Evolutionary conservation across 2,113 vertebrate genomes (phyloP), one percentile per base, ranked within the genome.

Genomic region (Paradoxurus hermaphroditus): DNA sequence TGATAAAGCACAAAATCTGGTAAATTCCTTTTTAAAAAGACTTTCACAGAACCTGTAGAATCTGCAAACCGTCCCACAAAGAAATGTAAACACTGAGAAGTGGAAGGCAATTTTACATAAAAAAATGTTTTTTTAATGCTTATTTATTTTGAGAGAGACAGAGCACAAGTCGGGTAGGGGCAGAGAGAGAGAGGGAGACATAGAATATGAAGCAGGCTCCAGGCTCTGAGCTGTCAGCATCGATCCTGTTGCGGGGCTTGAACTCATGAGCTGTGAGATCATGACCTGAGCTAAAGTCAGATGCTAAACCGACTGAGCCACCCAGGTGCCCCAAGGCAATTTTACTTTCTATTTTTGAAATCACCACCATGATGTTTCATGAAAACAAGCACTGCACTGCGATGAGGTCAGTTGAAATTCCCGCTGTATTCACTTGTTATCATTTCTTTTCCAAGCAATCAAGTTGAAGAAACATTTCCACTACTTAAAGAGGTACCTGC

Each of bases 361-460:
- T 84, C 5, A 11, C 39, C 27, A 23, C 31, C n/a, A 53, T 72
- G 56, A 79, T 2, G 81, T 92, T 93, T 59, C 25, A 81, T 70
- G 92, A 56, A 78, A 73, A 93, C 6, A 34, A 83, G 68, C 8
- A 56, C 21, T 81, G 72, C 62, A 14, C 21, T 81, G 72, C 62
- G 12, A 29, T 89, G 29, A 36, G 86, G 46, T 94, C 88, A 77
- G 41, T 92, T 81, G 18, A 92, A 44, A 65, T 91, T 94, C 67
- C 49, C 59, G 4, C 25, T 94, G n/a, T 86, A 70, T 85, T 95
- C 65, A 95, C 70, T 65, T 88, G 51, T 81, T 77, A 67, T 39
- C 39, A 51, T 85, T 90, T 96, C 90, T 62, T 51, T 51, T 49
- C 68, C 56, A 84, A 97, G 96, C 92, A 94, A 68, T 93, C 67